Evolutionary conservation across 2,888 invertebrate genomes (phyloP).

Genomic region (Congeria kusceri): DNA sequence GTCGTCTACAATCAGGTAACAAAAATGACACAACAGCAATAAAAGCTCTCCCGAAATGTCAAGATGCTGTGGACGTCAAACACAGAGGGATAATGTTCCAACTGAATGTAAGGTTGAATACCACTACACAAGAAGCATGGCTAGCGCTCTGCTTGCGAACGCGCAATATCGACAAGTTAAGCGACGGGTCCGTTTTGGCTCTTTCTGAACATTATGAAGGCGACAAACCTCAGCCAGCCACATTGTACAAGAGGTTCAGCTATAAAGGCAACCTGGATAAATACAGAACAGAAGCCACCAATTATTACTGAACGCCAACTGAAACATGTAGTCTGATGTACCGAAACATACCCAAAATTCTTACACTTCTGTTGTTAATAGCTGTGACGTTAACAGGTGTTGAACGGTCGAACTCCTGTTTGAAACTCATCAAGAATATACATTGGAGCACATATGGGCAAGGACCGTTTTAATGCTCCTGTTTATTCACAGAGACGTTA

Average conservation of each 20-base stretch:
- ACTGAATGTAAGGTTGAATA: conserved; percentile 34
- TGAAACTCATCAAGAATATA: conserved; percentile 39
- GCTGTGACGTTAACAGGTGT: conserved; percentile 44
- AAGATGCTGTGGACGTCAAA: conserved; percentile 47
- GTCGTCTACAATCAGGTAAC: conserved; percentile 2
- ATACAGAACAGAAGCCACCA: conserved; percentile 10
- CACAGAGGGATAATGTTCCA: conserved; percentile 56
- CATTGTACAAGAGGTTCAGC: conserved; percentile 37
- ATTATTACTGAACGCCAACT: conserved; percentile 21
- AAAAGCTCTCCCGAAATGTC: conserved; percentile 29
- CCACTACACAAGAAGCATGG: conserved; percentile 34
- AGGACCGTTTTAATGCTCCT: too few species aligned
- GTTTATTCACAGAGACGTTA: too few species aligned
- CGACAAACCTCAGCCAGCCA: conserved; percentile 42
- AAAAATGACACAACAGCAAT: conserved; percentile 16
- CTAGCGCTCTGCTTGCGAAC: conserved; percentile 42
- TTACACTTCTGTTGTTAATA: conserved; percentile 35
- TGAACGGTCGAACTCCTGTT: too few species aligned
- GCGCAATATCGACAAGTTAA: conserved; percentile 13
- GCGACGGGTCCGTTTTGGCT: conserved; percentile 13
- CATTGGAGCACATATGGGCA: conserved; percentile 25
- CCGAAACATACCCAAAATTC: conserved; percentile 39
- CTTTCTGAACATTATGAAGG: conserved; percentile 27
- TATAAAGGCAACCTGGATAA: conserved; percentile 38
- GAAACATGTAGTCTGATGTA: conserved; percentile 34